Evolutionary conservation across 2,113 vertebrate species (phyloP).

Genomic region (Ophthalmolycus amberensis): DNA sequence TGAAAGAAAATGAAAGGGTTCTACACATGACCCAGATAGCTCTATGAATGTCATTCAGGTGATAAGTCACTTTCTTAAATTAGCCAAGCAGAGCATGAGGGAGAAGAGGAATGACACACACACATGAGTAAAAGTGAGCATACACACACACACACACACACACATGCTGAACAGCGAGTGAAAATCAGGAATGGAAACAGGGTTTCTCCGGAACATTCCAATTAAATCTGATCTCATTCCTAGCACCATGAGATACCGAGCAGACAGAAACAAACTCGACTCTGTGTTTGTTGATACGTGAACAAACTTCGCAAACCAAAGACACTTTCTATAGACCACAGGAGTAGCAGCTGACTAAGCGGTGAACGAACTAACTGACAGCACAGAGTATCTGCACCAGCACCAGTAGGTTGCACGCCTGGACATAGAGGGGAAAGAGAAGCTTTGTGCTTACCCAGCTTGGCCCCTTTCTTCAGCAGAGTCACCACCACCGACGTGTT

Average conservation of each 20-base stretch:
- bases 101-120: constrained; percentile 34
- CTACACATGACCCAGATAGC: constrained; percentile 34
- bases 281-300: constrained; percentile 3
- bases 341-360: not conserved
- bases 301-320: not conserved
- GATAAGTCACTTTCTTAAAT: constrained; percentile 75
- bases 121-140: constrained; percentile 4
- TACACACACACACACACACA: not conserved
- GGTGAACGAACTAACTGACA: not conserved
- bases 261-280: constrained; percentile 17
- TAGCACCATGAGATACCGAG: constrained; percentile 38
- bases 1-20: constrained; percentile 36
- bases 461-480: constrained; percentile 95
- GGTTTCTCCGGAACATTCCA: constrained; percentile 61
- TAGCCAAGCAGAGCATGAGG: constrained; percentile 62
- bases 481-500: constrained; percentile 94
- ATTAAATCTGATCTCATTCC: constrained; percentile 46
- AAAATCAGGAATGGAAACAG: constrained; percentile 40
- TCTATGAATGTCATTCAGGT: constrained; percentile 61
- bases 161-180: not conserved
- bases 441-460: constrained; percentile 86
- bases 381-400: not conserved
- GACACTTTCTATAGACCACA: constrained; percentile 8
- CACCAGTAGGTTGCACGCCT: not conserved
- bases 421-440: not conserved